Percentiles rank a stretch among this genome's conserved stretches.
phyloP scores from a whole-genome alignment of 2,797 vertebrate genomes.

The Schizopygopsis malacanthus region DNA sequence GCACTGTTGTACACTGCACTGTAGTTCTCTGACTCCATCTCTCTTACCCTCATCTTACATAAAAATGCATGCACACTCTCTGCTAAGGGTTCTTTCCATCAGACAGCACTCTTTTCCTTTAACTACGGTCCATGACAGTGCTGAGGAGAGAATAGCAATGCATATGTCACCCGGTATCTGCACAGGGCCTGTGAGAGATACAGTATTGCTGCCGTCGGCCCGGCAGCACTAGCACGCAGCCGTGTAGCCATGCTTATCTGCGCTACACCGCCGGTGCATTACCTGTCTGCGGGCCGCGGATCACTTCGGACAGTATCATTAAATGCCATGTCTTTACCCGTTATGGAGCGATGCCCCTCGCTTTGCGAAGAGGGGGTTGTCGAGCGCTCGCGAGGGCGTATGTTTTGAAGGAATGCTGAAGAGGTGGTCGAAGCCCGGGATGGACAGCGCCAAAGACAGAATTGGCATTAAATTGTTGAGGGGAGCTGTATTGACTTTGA shows the following conservation, averaged over 20 bases:
- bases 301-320: conserved; percentile 99
- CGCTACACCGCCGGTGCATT: conserved; percentile 82
- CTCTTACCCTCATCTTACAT: conserved; percentile 27
- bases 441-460: conserved; percentile 82
- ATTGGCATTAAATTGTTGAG: conserved; percentile 97
- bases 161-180: conserved; percentile 93
- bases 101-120: conserved; percentile 72
- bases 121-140: conserved; percentile 79
- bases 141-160: conserved; percentile 77
- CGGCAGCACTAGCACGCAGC: conserved; percentile 25
- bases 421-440: conserved; percentile 76
- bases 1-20: background rate
- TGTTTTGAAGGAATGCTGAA: conserved; percentile 58
- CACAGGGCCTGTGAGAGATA: conserved; percentile 88
- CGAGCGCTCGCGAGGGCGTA: background rate
- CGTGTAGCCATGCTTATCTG: conserved; percentile 89
- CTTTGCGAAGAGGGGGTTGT: conserved; percentile 56
- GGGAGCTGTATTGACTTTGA: conserved; percentile 95
- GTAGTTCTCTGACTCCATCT: conserved; percentile 7
- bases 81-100: conserved; percentile 64
- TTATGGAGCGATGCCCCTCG: conserved; percentile 93
- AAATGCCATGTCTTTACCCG: conserved; percentile 95
- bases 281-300: conserved; percentile 89
- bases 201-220: conserved; percentile 74
- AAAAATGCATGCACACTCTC: conserved; percentile 10